Evolutionary conservation across 2,113 vertebrate species (phyloP).

Genomic region (Pterophyllum scalare): DNA sequence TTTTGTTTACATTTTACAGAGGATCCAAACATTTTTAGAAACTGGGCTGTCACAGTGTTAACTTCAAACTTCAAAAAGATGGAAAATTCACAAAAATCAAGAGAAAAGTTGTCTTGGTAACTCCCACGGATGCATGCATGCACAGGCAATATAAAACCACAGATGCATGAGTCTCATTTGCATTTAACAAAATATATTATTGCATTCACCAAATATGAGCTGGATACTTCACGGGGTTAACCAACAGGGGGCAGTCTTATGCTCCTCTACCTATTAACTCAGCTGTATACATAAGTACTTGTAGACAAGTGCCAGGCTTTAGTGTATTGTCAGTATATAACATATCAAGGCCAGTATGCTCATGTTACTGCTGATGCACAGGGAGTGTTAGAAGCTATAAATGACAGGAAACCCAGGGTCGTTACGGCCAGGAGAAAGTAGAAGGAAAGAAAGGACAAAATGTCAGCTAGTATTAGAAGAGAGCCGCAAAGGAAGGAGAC

Average conservation of each 20-base stretch:
- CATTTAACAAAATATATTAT: neutral
- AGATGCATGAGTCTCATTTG: neutral
- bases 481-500: neutral
- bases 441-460: neutral
- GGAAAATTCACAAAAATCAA: neutral
- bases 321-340: neutral
- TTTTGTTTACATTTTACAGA: neutral
- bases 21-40: neutral
- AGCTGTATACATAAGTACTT: neutral
- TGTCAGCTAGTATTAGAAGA: neutral
- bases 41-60: neutral
- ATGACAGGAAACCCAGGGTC: neutral
- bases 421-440: neutral
- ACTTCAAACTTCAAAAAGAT: no score
- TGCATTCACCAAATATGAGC: conserved; percentile 29
- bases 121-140: neutral
- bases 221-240: conserved; percentile 3
- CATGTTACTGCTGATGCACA: conserved; percentile 9
- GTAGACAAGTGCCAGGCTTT: neutral
- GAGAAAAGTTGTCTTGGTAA: neutral
- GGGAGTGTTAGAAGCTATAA: neutral
- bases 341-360: neutral
- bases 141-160: neutral
- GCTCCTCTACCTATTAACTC: conserved; percentile 45
- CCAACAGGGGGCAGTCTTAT: conserved; percentile 78